A percentile compares a stretch with the other conserved stretches of the same genome.
phyloP scores from a whole-genome alignment of 2,888 invertebrate genomes.

The Brachycybe producta region DNA sequence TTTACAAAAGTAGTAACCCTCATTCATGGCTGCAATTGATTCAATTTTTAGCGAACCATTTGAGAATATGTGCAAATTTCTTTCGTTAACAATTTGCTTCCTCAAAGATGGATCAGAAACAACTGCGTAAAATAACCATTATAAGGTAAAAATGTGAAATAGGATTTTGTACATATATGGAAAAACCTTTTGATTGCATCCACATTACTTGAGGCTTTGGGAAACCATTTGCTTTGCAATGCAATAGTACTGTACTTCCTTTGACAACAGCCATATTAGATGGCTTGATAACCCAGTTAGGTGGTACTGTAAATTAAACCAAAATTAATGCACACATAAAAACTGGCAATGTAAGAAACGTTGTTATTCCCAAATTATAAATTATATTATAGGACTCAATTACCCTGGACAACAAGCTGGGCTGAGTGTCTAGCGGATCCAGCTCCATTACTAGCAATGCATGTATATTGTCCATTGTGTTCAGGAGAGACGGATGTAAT shows the following conservation, averaged over 20 bases:
- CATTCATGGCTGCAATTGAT: background rate
- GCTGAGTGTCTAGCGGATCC: slow-evolving; percentile 21
- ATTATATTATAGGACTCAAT: background rate
- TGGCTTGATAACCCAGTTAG: slow-evolving; percentile 10
- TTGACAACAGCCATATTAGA: slow-evolving; percentile 2
- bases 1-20: slow-evolving; percentile 85
- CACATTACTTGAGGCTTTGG: slow-evolving; percentile 13
- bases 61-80: slow-evolving; percentile 3
- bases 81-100: background rate
- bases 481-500: slow-evolving; percentile 24
- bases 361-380: background rate
- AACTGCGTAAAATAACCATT: too few relatives aligned
- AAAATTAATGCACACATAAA: background rate
- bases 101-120: background rate
- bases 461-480: slow-evolving; percentile 28
- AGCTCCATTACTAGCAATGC: slow-evolving; percentile 25
- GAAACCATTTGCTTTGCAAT: slow-evolving; percentile 8
- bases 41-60: slow-evolving; percentile 12
- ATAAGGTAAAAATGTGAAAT: too few relatives aligned
- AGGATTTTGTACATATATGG: too few relatives aligned
- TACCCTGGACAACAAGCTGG: slow-evolving; percentile 4
- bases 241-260: background rate
- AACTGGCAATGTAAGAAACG: background rate
- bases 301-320: slow-evolving; percentile 3
- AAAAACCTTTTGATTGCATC: slow-evolving; percentile 16